Base-by-base conservation (phyloP, 1,140 invertebrate genomes). In the Drosophila parabipectinata region DNA sequence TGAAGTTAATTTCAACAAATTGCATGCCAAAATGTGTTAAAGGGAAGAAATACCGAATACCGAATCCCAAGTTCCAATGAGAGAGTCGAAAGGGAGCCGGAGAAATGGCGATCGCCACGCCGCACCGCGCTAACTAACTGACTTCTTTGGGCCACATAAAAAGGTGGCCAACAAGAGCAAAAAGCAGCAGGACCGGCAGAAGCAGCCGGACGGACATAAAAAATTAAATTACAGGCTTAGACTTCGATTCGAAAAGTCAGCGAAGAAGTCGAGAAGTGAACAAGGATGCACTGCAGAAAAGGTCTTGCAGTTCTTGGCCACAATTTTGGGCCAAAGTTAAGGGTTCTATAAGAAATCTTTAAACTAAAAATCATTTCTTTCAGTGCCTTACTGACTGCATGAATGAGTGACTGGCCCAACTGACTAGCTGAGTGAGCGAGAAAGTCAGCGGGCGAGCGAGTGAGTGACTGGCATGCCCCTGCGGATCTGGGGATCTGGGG, bases 11-110 rank as follows among this genome's bases (percentile, higher is more conserved):
- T 90, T 90, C 83, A 90, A 72, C 74, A 90, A 90, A 90, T 90
- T 90, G 88, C 88, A 90, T 90, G 88, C 88, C 88, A 84, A 90
- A 90, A 90, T 84, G 88, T 90, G 88, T 90, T 90, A 90, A 90
- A 90, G 89, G 88, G 77, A 90, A 88, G 73, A 81, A 83, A 90
- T 87, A 88, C 62, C 66, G 39, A 30, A 41, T 55, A 88, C 59
- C 66, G 34, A 30, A 41, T 55, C 26, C 8, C 18, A 1, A 45
- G 51, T 8, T 45, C 24, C 30, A 72, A 37, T 12, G 56, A 44
- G 28, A 28, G 21, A 44, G 41, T 18, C 15, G 55, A 37, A 26
- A 44, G 54, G 66, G 32, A 47, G 34, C 51, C 51, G 59, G 50
- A 74, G 82, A 69, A 83, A 82, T 72, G 83, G 78, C 82, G 69